Percentiles rank a stretch among this genome's conserved stretches.
These are phyloP conservation scores for Notocelia uddmanniana DNA, from an alignment of 2,888 invertebrate species.

Conservation along the genomic window DNA sequence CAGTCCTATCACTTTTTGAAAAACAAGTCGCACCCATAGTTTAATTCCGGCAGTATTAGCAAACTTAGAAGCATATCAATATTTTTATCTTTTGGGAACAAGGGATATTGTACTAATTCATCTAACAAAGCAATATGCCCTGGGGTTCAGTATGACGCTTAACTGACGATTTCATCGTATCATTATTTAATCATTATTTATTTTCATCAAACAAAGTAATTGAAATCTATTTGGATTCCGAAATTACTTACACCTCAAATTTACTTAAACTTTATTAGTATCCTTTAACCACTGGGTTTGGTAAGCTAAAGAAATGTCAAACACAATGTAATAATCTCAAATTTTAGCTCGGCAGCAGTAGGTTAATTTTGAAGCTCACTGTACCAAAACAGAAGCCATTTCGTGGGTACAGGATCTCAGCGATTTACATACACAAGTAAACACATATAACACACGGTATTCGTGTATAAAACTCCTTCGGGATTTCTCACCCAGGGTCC, in stretches of 20 bases:
- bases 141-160: background rate
- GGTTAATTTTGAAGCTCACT: conserved; percentile 11
- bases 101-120: background rate
- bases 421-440: conserved; percentile 45
- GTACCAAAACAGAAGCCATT: conserved; percentile 44
- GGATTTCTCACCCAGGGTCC: conserved; percentile 33
- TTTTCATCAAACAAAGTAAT: no score
- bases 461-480: conserved; percentile 31
- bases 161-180: no score
- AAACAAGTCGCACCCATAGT: no score
- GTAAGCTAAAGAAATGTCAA: no score
- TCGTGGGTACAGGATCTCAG: conserved; percentile 36
- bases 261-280: no score
- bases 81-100: background rate
- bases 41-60: background rate
- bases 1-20: no score
- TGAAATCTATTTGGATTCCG: no score
- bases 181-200: no score
- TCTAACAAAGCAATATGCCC: background rate
- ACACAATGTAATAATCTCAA: no score
- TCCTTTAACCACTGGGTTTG: no score
- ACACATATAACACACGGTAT: conserved; percentile 26
- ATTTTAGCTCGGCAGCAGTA: no score
- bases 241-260: no score
- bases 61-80: background rate